Conservation (phyloP, 2,888 invertebrate species). For the Flexamia atlantica region DNA sequence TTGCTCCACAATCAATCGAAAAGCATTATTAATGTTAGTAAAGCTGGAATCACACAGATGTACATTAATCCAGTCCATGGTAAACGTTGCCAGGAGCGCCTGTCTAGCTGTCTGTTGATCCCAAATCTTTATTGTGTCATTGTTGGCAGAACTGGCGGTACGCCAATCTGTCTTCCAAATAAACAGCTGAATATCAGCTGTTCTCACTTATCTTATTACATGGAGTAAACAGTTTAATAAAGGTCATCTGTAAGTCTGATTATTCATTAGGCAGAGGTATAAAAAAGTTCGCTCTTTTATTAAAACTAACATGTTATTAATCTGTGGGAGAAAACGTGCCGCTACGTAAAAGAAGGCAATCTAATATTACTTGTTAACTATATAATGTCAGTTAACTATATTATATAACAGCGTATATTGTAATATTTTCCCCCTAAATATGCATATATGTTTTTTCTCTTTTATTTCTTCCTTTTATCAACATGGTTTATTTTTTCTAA, state of each 20-base stretch:
- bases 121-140: conserved; percentile 28
- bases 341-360: too few species aligned
- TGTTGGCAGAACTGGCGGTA: not conserved
- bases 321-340: too few species aligned
- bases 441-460: too few species aligned
- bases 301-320: too few species aligned
- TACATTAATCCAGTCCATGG: not conserved
- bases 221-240: not conserved
- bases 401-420: too few species aligned
- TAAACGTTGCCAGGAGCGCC: conserved; percentile 7
- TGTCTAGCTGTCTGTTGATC: conserved; percentile 28
- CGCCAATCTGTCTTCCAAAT: conserved; percentile 35
- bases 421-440: too few species aligned
- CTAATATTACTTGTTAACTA: too few species aligned
- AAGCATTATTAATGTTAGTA: not conserved
- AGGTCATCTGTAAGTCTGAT: not conserved
- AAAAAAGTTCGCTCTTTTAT: too few species aligned
- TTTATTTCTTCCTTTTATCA: too few species aligned
- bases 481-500: too few species aligned
- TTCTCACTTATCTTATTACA: conserved; percentile 20
- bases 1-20: not conserved
- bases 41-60: not conserved
- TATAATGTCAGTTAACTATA: too few species aligned
- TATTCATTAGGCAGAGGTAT: too few species aligned
- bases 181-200: conserved; percentile 35